Percentiles rank a stretch among this genome's conserved stretches.
phyloP scores from a whole-genome alignment of 2,113 vertebrate genomes.

The Typhlomys cinereus region DNA sequence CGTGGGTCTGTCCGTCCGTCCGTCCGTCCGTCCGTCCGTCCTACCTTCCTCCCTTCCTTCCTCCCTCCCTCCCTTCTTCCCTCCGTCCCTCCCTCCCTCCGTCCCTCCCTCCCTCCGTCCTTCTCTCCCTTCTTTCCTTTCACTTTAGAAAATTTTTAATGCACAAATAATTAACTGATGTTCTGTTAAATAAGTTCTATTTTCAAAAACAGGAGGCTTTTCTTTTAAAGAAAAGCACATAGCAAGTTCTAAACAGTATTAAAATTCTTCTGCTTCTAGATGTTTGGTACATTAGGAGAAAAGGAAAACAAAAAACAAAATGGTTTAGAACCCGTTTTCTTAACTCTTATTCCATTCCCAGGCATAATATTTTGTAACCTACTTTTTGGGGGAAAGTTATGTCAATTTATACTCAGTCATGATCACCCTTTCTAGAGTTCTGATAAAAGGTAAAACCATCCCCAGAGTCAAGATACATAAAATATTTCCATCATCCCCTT shows the following conservation, averaged over 20 bases:
- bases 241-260: neutral
- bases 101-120: no score
- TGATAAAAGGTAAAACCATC: neutral
- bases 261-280: neutral
- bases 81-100: no score
- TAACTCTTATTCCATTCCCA: neutral
- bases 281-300: neutral
- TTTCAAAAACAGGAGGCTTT: neutral
- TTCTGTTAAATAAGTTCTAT: neutral
- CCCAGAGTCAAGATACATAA: no score
- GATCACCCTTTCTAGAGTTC: neutral
- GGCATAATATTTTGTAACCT: neutral
- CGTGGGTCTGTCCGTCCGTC: no score
- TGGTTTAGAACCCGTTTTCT: neutral
- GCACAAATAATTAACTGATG: neutral
- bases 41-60: no score
- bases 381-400: neutral
- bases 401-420: neutral
- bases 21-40: no score
- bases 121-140: no score
- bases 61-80: no score
- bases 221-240: neutral
- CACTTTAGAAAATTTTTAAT: neutral
- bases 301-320: neutral
- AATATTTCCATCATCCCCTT: no score